These are phyloP conservation scores for Acleris holmiana DNA, from an alignment of 2,888 invertebrate species.

Conservation along the genomic window DNA sequence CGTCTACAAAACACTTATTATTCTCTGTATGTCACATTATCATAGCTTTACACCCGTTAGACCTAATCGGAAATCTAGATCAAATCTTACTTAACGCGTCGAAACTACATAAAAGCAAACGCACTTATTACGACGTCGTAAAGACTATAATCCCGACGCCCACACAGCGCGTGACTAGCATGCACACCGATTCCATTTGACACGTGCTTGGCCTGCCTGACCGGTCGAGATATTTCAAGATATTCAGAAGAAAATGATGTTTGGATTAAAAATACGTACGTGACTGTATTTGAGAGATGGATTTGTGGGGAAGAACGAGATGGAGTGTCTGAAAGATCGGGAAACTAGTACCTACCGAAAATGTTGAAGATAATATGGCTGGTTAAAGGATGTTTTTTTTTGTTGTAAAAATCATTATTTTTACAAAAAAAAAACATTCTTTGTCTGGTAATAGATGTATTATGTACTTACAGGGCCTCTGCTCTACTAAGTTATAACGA, in stretches of 20 bases:
- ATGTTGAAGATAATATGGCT: too few relatives aligned
- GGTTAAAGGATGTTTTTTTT: too few relatives aligned
- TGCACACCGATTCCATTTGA: conserved; percentile 13
- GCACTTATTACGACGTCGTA: conserved; percentile 5
- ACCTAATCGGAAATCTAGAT: neutral
- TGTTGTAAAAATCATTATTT: too few relatives aligned
- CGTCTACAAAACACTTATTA: neutral
- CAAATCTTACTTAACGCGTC: conserved; percentile 5
- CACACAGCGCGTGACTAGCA: conserved; percentile 3
- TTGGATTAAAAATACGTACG: conserved; percentile 20
- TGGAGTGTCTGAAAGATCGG: neutral
- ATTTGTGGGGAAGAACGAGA: neutral
- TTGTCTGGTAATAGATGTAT: too few relatives aligned
- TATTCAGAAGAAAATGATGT: conserved; percentile 23
- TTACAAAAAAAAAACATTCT: too few relatives aligned
- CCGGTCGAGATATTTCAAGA: conserved; percentile 17
- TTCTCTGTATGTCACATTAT: neutral
- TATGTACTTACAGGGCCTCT: too few relatives aligned
- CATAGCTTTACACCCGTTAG: conserved; percentile 2
- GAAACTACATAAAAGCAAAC: neutral
- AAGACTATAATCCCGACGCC: conserved; percentile 10
- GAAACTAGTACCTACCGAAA: neutral
- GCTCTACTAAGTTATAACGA: too few relatives aligned
- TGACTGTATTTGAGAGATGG: conserved; percentile 9
- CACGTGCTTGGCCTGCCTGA: conserved; percentile 20